phyloP scores from a whole-genome alignment of 2,888 invertebrate genomes.

The Altica lythri region DNA sequence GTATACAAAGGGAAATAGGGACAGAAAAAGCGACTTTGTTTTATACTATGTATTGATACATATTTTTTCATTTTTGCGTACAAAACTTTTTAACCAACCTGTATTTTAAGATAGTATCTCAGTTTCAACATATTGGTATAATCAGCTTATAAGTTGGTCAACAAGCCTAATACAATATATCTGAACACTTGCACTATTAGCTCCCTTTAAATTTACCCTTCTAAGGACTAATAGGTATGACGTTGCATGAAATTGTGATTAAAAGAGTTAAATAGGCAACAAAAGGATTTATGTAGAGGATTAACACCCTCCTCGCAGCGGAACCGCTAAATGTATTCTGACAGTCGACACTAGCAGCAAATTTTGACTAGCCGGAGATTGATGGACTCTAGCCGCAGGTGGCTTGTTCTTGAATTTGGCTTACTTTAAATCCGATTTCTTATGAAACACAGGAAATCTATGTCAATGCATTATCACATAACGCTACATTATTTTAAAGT shows the following conservation, averaged over 20 bases:
- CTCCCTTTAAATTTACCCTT: constrained; percentile 7
- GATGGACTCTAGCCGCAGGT: constrained; percentile 53
- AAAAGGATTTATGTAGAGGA: constrained; percentile 52
- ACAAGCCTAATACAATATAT: constrained; percentile 26
- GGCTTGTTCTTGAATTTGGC: constrained; percentile 42
- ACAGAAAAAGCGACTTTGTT: no score
- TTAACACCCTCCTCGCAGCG: constrained; percentile 47
- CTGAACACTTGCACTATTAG: constrained; percentile 27
- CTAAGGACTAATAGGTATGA: constrained; percentile 54
- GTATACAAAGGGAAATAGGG: no score
- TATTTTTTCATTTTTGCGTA: no score
- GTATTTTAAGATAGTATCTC: no score
- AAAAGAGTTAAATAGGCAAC: constrained; percentile 55
- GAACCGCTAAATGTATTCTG: constrained; percentile 47
- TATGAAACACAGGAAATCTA: no score
- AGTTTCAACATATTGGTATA: constrained; percentile 13
- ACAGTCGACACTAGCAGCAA: constrained; percentile 29
- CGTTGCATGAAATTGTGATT: constrained; percentile 56
- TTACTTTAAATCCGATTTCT: no score
- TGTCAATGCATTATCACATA: no score
- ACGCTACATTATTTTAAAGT: no score
- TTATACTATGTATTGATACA: no score
- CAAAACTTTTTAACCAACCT: no score
- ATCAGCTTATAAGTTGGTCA: constrained; percentile 25
- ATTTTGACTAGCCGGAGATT: constrained; percentile 45